Evolutionary conservation across 2,888 invertebrate species (phyloP), one percentile per base, ranked within the genome.

Genomic region (Lingula anatina): DNA sequence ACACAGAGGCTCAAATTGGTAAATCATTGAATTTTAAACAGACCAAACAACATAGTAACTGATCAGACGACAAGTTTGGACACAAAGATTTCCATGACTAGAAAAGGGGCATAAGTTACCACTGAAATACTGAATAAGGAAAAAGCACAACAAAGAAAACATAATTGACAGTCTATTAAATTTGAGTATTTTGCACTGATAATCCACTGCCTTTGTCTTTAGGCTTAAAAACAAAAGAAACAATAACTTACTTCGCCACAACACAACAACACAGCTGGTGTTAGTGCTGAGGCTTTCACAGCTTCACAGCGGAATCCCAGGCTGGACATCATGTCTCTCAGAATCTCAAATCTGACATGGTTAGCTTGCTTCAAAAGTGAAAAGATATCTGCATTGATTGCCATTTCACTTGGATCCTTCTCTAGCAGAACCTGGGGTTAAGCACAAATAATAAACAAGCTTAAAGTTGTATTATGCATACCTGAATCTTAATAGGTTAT

Each of bases 391-490:
- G 61, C 60, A 39, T 61, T 67, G n/a, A 60, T 58, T 5, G 64
- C 68, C 47, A 64, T 50, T 35, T 72, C 65, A 7, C 58, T 55
- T 1, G 71, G 65, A 57, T 71, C 70, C 43, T 65, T 66, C 44
- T 71, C 69, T n/a, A 74, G 51, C 27, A 61, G 46, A 2, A 63
- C 57, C 65, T 65, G 49, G n/a, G n/a, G n/a, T n/a, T n/a, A n/a
- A n/a, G n/a, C n/a, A n/a, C n/a, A n/a, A n/a, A n/a, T n/a, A n/a
- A n/a, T n/a, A n/a, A n/a, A n/a, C n/a, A n/a, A n/a, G n/a, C n/a
- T n/a, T n/a, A n/a, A n/a, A n/a, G n/a, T n/a, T n/a, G n/a, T n/a
- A n/a, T n/a, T n/a, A n/a, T n/a, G n/a, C n/a, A n/a, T n/a, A n/a
- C n/a, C n/a, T n/a, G n/a, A n/a, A n/a, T n/a, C n/a, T n/a, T n/a